phyloP scores from a whole-genome alignment of 2,797 vertebrate genomes.

The Notolabrus celidotus region DNA sequence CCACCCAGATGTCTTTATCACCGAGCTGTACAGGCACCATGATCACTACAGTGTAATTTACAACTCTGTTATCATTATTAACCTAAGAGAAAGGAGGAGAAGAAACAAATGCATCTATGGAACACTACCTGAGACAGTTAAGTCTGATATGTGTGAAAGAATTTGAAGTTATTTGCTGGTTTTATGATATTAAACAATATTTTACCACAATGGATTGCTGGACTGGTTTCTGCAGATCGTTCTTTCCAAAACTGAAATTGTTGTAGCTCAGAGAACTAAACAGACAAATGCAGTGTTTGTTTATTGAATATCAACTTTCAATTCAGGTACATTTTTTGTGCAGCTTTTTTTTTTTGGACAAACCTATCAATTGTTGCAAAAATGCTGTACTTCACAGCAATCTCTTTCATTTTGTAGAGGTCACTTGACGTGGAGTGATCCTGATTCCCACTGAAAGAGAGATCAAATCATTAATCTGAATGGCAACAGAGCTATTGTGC shows the following conservation, averaged over 20 bases:
- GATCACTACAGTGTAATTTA: slow-evolving; percentile 82
- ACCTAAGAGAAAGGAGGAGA: slow-evolving; percentile 75
- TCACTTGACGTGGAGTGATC: slow-evolving; percentile 47
- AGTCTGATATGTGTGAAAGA: not conserved
- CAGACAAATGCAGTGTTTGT: slow-evolving; percentile 2
- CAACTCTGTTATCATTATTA: slow-evolving; percentile 74
- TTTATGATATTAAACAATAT: not conserved
- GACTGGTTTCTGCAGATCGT: slow-evolving; percentile 68
- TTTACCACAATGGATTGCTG: slow-evolving; percentile 84
- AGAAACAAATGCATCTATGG: not conserved
- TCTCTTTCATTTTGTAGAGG: slow-evolving; percentile 56
- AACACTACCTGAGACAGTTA: not conserved
- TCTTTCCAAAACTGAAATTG: slow-evolving; percentile 82
- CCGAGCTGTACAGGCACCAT: slow-evolving; percentile 84
- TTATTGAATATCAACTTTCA: not conserved
- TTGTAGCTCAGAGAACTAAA: slow-evolving; percentile 85
- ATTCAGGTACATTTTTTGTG: not conserved
- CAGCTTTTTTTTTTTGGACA: slow-evolving; percentile 10
- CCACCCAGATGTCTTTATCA: slow-evolving; percentile 77
- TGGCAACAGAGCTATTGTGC: not conserved
- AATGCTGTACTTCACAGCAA: slow-evolving; percentile 87
- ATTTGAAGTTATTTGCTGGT: not conserved
- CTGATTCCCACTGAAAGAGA: slow-evolving; percentile 80
- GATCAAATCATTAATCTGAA: not conserved
- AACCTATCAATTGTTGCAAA: slow-evolving; percentile 79